These are phyloP conservation scores for Cardiocondyla obscurior DNA, from an alignment of 1,140 invertebrate genomes.

Conservation along the genomic window DNA sequence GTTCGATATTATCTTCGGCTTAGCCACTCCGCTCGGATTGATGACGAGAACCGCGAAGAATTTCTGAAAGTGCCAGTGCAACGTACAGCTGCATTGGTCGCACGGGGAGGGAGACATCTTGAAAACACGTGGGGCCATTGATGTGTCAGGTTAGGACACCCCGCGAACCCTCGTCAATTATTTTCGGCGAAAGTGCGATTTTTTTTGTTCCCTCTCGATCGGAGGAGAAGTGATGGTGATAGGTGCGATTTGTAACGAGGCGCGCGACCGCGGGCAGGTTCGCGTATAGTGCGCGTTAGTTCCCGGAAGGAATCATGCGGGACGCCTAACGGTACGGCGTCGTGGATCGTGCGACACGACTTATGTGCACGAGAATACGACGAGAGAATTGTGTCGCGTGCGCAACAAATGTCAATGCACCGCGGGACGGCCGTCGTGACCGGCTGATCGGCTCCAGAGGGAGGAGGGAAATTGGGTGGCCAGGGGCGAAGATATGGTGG, in stretches of 20 bases:
- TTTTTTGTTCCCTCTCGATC: background rate
- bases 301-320: background rate
- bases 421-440: conserved; percentile 41
- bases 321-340: background rate
- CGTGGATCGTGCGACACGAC: background rate
- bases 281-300: background rate
- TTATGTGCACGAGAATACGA: conserved; percentile 36
- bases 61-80: conserved; percentile 25
- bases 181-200: conserved; percentile 1
- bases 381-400: background rate
- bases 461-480: conserved; percentile 5
- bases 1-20: background rate
- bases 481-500: conserved; percentile 86
- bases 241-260: conserved; percentile 27
- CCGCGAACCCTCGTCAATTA: background rate
- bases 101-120: background rate
- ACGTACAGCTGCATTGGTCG: background rate
- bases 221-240: background rate
- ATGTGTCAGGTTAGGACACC: background rate
- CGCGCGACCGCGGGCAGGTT: background rate
- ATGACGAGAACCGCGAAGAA: background rate
- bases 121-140: background rate
- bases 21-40: background rate
- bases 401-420: conserved; percentile 48
- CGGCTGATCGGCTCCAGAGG: conserved; percentile 57